Conservation (phyloP, 1,140 invertebrate species). For the Drosophila triauraria region DNA sequence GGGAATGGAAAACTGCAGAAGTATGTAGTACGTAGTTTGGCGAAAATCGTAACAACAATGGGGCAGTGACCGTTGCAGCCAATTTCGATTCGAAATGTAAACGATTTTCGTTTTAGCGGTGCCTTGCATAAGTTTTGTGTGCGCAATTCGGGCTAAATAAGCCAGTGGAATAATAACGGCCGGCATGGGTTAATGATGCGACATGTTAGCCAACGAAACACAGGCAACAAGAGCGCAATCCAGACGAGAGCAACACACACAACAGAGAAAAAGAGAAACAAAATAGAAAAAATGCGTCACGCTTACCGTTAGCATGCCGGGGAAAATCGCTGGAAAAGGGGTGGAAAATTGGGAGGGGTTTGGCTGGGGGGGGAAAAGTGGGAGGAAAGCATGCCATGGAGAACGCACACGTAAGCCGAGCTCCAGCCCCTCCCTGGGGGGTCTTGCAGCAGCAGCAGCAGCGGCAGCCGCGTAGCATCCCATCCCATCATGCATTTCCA, state of each 20-base stretch:
- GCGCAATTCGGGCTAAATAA: constrained; percentile 63
- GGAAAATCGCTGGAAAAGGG: constrained; percentile 14
- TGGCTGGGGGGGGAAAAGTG: constrained; percentile 4
- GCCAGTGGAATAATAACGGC: constrained; percentile 67
- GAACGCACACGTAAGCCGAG: constrained; percentile 58
- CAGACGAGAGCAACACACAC: constrained; percentile 11
- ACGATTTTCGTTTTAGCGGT: constrained; percentile 55
- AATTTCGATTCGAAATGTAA: constrained; percentile 74
- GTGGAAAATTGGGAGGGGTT: constrained; percentile 19
- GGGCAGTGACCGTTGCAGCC: constrained; percentile 59
- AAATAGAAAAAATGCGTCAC: constrained; percentile 66
- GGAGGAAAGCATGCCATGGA: constrained; percentile 20
- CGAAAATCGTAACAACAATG: constrained; percentile 57
- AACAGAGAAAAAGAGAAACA: neutral
- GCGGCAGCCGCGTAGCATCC: constrained; percentile 40
- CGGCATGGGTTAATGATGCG: constrained; percentile 74
- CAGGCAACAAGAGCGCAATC: constrained; percentile 21
- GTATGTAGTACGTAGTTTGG: neutral
- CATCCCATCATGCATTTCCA: constrained; percentile 49
- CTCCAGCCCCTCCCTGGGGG: constrained; percentile 55
- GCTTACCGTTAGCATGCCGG: constrained; percentile 76
- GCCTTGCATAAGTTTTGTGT: constrained; percentile 60
- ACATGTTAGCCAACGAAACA: constrained; percentile 59
- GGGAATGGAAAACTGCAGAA: neutral
- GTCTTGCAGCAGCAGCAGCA: constrained; percentile 24